Conservation (phyloP, 2,888 invertebrate species). For the Cabera pusaria region DNA sequence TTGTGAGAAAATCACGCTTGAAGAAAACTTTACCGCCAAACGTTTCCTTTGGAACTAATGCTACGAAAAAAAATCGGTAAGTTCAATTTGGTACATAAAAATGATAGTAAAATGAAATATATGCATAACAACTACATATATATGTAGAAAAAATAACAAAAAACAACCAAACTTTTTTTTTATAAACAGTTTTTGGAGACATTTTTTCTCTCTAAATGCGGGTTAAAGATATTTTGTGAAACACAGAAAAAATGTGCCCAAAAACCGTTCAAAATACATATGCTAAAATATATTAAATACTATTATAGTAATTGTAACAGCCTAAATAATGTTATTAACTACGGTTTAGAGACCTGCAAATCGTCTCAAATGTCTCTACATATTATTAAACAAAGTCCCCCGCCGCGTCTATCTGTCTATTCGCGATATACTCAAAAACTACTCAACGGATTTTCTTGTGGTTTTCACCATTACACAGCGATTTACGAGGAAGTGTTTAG, state of each 20-base stretch:
- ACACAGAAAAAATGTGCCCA: conserved; percentile 13
- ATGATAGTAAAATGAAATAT: conserved; percentile 14
- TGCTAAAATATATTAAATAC: conserved; percentile 17
- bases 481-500: too few relatives aligned
- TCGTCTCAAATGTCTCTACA: background rate
- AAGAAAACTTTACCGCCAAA: conserved; percentile 1
- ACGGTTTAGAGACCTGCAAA: background rate
- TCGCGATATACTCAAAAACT: too few relatives aligned
- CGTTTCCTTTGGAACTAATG: conserved; percentile 11
- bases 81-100: background rate
- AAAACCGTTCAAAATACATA: conserved; percentile 15
- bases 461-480: too few relatives aligned
- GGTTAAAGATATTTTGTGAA: conserved; percentile 6
- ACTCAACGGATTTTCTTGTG: too few relatives aligned
- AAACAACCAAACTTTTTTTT: conserved; percentile 10
- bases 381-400: too few relatives aligned
- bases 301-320: conserved; percentile 23
- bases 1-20: background rate
- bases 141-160: conserved; percentile 19
- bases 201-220: conserved; percentile 21
- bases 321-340: conserved; percentile 22
- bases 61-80: conserved; percentile 2
- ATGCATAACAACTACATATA: conserved; percentile 12
- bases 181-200: conserved; percentile 15
- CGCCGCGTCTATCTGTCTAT: too few relatives aligned